Base-by-base conservation (phyloP, 2,113 vertebrate species). In the Holacanthus passer region DNA sequence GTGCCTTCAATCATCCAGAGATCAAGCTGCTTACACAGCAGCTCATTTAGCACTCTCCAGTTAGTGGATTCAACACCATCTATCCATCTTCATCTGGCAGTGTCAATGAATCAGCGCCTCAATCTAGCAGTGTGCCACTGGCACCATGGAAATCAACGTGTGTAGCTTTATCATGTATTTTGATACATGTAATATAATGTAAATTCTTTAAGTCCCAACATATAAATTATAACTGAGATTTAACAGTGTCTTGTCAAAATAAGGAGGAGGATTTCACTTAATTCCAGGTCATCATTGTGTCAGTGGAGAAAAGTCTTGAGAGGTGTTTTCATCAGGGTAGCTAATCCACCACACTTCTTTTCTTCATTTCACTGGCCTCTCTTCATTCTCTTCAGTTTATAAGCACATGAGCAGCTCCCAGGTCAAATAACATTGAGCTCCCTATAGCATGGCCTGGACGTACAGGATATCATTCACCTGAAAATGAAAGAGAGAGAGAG, bases 71-170 rank as follows among this genome's bases (percentile, higher is more conserved):
- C 76, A 71, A 64, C 60, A 67, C 62, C 78, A 85, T 66, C 70
- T 52, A 79, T 88, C 82, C 84, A 88, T 91, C 88, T 85, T 90
- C 73, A 87, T 72, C 59, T 32, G 32, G 58, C 58, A 31, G 65
- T 59, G 75, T 73, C 79, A 67, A 1, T 73, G 63, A 84, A 72
- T 73, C 29, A 20, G 47, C 64, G 52, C 77, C 39, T 78, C 43
- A 77, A 70, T 48, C 47, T 50, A 67, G 37, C 43, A 52, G 27
- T 7, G 17, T 73, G 70, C 76, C 17, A 29, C 68, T 53, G 37
- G 48, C 60, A 72, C 27, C 70, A 65, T 32, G 41, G 43, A 70
- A 71, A 82, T 29, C 37, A 62, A 81, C 31, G 17, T 10, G 31
- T 22, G 19, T 59, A 22, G 64, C 53, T 31, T 52, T 58, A 48